Evolutionary conservation across 2,888 invertebrate genomes (phyloP), one percentile per base, ranked within the genome.

Genomic region (Tiphia femorata): DNA sequence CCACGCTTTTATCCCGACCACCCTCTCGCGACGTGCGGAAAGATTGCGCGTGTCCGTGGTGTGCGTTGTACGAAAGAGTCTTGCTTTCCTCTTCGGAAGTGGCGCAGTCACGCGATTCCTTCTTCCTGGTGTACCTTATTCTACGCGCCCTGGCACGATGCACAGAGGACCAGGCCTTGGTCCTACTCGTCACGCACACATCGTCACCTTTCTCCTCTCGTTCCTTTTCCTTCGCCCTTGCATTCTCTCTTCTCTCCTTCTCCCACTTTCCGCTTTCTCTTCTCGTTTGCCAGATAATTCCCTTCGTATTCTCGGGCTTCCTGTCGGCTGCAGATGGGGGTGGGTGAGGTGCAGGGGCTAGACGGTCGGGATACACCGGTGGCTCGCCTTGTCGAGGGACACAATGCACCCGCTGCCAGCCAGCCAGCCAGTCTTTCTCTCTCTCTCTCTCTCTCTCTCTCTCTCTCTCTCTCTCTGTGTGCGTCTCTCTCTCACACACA

Each of bases 251-350:
- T 6, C 1, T 10, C 21, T 19, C 17, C 7, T 17, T 21, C 7
- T 14, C 21, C 16, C 35, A n/a, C 17, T 16, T 38, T 29, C 10
- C 17, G 21, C 30, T 20, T 16, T 29, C 48, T 27, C 54, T 53
- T 54, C 47, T 40, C 56, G 51, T 55, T 58, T 49, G 55, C 41
- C 55, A 55, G 65, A 72, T 74, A 72, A 74, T 72, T 65, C 68
- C 62, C 53, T 35, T 53, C 58, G 64, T 55, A 53, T 65, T 70
- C 70, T 53, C 64, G 64, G 57, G 50, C 51, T 66, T 73, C 62
- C 67, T 63, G 64, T 70, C 70, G 62, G 51, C 48, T 38, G 58
- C 70, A 71, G 67, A 58, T 49, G 51, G 51, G 42, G 17, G 19
- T 4, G 27, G 55, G n/a, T 1, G 19, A 5, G 30, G n/a, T n/a